phyloP scores from a whole-genome alignment of 1,140 invertebrate genomes.

The Drosophila miranda region DNA sequence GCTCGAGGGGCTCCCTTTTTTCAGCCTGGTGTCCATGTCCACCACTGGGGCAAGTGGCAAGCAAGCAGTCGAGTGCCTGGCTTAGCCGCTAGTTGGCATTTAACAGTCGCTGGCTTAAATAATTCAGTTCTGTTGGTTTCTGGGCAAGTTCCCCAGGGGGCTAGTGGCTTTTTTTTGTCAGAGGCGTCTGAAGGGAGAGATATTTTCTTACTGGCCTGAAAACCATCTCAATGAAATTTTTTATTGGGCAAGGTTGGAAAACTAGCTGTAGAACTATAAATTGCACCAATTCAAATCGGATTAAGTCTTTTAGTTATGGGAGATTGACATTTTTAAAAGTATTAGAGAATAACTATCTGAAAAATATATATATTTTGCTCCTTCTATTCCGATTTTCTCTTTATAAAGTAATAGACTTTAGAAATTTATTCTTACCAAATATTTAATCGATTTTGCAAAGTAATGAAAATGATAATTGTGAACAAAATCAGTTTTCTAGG shows the following conservation, averaged over 20 bases:
- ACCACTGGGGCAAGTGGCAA: slow-evolving; percentile 40
- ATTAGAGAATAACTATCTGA: too few relatives aligned
- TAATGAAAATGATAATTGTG: too few relatives aligned
- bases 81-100: slow-evolving; percentile 51
- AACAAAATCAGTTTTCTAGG: too few relatives aligned
- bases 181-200: not conserved
- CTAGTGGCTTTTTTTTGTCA: not conserved
- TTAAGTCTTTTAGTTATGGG: not conserved
- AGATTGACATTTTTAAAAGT: too few relatives aligned
- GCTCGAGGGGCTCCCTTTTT: slow-evolving; percentile 11
- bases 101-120: slow-evolving; percentile 46
- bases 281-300: slow-evolving; percentile 8
- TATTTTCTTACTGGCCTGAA: not conserved
- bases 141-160: slow-evolving; percentile 18
- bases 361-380: too few relatives aligned
- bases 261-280: not conserved
- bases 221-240: too few relatives aligned
- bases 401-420: too few relatives aligned
- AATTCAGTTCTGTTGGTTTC: slow-evolving; percentile 26
- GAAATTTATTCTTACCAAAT: too few relatives aligned
- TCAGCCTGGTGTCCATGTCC: not conserved
- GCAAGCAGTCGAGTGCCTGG: slow-evolving; percentile 39
- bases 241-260: too few relatives aligned
- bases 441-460: too few relatives aligned
- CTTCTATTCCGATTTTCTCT: too few relatives aligned